Evolutionary conservation across 2,113 vertebrate species (phyloP), one percentile per base, ranked within the genome.

Genomic region (Potamarius usumacintae): DNA sequence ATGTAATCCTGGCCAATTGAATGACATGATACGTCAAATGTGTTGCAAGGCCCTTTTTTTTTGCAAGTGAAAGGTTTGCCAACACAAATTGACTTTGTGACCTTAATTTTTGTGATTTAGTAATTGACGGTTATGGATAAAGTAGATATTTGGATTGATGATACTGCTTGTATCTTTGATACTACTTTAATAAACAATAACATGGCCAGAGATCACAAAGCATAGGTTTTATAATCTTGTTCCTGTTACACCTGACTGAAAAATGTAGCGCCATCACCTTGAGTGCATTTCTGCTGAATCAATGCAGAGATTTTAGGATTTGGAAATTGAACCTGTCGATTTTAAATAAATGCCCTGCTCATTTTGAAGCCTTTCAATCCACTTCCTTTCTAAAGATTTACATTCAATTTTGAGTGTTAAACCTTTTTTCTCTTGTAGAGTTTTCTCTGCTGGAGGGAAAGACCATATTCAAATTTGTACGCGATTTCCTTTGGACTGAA

Each of bases 401-500:
- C 89, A 90, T 89, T 89, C 84, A 89, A 72, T 89, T 89, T 83
- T 78, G 71, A 88, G 83, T 83, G 84, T 87, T 83, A 80, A 65
- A 82, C 79, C 87, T 65, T 86, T 80, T 82, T 58, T 48, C 53
- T 82, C 79, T 62, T 62, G 55, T 55, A 9, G 30, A 20, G 78
- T 90, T 92, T 93, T 94, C 93, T 91, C 86, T 52, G 79, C 90
- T 86, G 85, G 89, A 91, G 90, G 86, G 89, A 85, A 89, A 86
- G 93, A 92, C 90, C 87, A 14, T 88, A 91, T 85, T 91, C 87
- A 92, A 92, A 89, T 92, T 90, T 72, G 71, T 86, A 88, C 79
- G 72, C 85, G 92, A 91, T 90, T 92, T 93, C 91, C 93, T 95
- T 94, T 90, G 91, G 84, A 83, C 88, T 85, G 91, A 90, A 50